These are phyloP conservation scores for Diplosoma virens DNA, from an alignment of 23 tunicate species.

Conservation along the genomic window DNA sequence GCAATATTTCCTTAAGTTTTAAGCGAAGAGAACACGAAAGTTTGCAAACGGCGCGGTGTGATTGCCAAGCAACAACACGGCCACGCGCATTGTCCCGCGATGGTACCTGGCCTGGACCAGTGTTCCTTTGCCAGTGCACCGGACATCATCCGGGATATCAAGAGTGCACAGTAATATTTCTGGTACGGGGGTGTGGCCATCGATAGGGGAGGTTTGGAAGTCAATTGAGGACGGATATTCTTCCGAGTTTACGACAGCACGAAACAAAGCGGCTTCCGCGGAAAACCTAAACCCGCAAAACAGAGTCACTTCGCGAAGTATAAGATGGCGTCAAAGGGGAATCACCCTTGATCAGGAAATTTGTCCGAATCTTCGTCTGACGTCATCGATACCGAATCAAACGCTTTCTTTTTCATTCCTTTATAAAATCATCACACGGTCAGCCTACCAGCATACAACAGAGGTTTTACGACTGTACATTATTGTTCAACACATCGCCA, in stretches of 20 bases:
- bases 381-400: no score
- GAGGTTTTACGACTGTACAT: no score
- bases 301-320: no score
- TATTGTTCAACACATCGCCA: no score
- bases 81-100: not conserved
- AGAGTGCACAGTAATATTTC: constrained; percentile 53
- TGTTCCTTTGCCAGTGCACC: constrained; percentile 59
- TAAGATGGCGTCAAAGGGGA: no score
- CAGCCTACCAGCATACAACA: no score
- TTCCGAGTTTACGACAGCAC: not conserved
- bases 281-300: not conserved
- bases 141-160: constrained; percentile 55
- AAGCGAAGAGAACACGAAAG: not conserved
- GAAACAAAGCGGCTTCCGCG: constrained; percentile 16
- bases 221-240: constrained; percentile 33
- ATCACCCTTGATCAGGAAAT: no score
- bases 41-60: not conserved
- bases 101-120: constrained; percentile 79
- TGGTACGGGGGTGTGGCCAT: constrained; percentile 43
- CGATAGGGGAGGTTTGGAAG: constrained; percentile 35
- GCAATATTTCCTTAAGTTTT: no score
- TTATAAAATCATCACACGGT: no score
- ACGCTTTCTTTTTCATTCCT: no score
- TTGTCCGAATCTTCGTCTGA: no score
- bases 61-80: not conserved